phyloP scores from a whole-genome alignment of 2,888 invertebrate genomes.

The Habroteleia sp. region DNA sequence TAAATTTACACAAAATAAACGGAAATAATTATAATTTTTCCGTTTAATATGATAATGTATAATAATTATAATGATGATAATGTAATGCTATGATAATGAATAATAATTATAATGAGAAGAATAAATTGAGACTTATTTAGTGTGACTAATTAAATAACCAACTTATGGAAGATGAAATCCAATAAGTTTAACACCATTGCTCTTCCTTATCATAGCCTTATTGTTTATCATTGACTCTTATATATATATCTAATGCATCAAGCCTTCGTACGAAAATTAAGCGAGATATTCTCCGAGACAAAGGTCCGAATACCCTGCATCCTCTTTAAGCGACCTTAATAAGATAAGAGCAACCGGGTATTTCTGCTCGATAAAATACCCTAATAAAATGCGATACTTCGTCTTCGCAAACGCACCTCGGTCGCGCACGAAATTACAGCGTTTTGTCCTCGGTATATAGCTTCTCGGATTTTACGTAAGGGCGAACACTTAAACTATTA shows the following conservation, averaged over 20 bases:
- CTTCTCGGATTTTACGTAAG: constrained; percentile 7
- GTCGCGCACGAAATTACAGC: constrained; percentile 30
- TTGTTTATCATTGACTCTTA: constrained; percentile 30
- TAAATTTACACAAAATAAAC: too few species aligned
- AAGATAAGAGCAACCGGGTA: too few species aligned
- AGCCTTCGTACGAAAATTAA: constrained; percentile 16
- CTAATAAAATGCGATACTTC: constrained; percentile 39
- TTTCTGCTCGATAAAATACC: constrained; percentile 27
- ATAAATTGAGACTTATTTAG: background rate
- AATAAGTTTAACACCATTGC: constrained; percentile 16
- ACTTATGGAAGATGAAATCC: constrained; percentile 17
- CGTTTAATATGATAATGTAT: too few species aligned
- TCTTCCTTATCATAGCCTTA: constrained; percentile 23
- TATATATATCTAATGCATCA: constrained; percentile 29
- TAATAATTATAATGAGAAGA: too few species aligned
- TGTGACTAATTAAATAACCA: constrained; percentile 13
- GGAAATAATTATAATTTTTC: too few species aligned
- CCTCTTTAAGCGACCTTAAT: constrained; percentile 30
- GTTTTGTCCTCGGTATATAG: constrained; percentile 30
- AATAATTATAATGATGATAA: too few species aligned
- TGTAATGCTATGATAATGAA: too few species aligned
- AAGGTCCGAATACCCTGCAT: constrained; percentile 23
- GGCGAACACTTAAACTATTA: constrained; percentile 24
- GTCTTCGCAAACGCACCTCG: constrained; percentile 30
- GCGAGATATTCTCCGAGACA: constrained; percentile 15